Base-by-base conservation (phyloP, 2,113 vertebrate species). In the Polypterus senegalus region DNA sequence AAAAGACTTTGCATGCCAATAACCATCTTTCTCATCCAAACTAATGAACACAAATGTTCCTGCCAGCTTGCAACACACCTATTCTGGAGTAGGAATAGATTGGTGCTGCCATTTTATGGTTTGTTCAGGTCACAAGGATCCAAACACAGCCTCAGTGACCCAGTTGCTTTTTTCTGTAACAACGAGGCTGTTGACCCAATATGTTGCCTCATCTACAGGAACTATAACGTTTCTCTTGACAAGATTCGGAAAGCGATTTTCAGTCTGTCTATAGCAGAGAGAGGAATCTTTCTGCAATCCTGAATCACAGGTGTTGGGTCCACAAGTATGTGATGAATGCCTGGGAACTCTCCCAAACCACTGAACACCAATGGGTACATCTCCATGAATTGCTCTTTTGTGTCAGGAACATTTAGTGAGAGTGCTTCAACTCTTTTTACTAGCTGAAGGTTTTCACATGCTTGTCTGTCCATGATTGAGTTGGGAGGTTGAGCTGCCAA, bases 1-100 rank as follows among this genome's bases (percentile, higher is more conserved):
- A 66, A 70, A 72, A 70, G 75, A 75, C 61, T 70, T 74, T 69
- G 78, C 74, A 71, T 77, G 72, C 74, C 72, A 77, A 67, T 77
- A 79, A 46, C 62, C 57, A 60, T 67, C 65, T 64, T 72, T 75
- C 60, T 82, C 78, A 69, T 58, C 65, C 68, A 65, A 66, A n/a
- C 61, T 71, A 63, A 61, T 71, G 71, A 69, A 78, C 65, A 73
- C 66, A 66, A 64, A 59, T 74, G 73, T 74, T 57, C 62, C 68
- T 63, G 66, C 66, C 61, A 67, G 57, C 69, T 46, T 65, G 57
- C 60, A 27, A 3, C n/a, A 57, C 44, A 58, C 61, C 47, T 54
- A 71, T 70, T 68, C 66, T 65, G 68, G 59, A 43, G 71, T 75
- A 63, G 69, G 70, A 69, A 73, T 76, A 69, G 67, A 48, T 46